Evolutionary conservation across 2,113 vertebrate species (phyloP).

Genomic region (Sprattus sprattus): DNA sequence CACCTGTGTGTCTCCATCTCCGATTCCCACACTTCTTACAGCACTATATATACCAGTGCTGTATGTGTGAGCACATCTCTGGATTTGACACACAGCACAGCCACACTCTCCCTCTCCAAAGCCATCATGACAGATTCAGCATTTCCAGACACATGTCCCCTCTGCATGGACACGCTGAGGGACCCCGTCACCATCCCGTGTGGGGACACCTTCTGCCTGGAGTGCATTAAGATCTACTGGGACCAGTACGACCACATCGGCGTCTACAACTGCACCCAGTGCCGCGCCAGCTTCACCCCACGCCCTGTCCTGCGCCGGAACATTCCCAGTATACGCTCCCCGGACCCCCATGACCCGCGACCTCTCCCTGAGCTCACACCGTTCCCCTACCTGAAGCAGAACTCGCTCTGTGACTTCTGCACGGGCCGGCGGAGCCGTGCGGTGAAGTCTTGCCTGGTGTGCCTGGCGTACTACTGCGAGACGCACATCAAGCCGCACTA

Average conservation of each 20-base stretch:
- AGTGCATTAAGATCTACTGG: conserved; percentile 77
- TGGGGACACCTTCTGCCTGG: conserved; percentile 73
- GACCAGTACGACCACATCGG: conserved; percentile 75
- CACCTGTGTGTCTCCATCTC: background rate
- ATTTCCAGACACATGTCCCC: conserved; percentile 60
- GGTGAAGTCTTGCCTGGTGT: conserved; percentile 75
- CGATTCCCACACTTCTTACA: background rate
- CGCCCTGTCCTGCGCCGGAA: conserved; percentile 64
- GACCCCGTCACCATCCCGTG: conserved; percentile 74
- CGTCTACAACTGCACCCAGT: conserved; percentile 72
- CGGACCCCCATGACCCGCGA: conserved; percentile 49
- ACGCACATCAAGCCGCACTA: conserved; percentile 77
- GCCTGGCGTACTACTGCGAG: conserved; percentile 76
- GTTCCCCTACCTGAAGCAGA: conserved; percentile 60
- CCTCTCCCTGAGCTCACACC: conserved; percentile 48
- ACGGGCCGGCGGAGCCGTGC: conserved; percentile 67
- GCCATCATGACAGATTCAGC: conserved; percentile 65
- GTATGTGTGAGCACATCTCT: background rate
- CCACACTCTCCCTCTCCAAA: background rate
- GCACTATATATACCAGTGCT: conserved; percentile 39
- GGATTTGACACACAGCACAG: background rate
- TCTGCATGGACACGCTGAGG: conserved; percentile 60
- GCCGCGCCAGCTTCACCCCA: conserved; percentile 70
- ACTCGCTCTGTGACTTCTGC: conserved; percentile 77
- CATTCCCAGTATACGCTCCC: conserved; percentile 53